These are phyloP conservation scores for Heliconius cydno DNA, from an alignment of 2,888 invertebrate genomes.

Conservation along the genomic window DNA sequence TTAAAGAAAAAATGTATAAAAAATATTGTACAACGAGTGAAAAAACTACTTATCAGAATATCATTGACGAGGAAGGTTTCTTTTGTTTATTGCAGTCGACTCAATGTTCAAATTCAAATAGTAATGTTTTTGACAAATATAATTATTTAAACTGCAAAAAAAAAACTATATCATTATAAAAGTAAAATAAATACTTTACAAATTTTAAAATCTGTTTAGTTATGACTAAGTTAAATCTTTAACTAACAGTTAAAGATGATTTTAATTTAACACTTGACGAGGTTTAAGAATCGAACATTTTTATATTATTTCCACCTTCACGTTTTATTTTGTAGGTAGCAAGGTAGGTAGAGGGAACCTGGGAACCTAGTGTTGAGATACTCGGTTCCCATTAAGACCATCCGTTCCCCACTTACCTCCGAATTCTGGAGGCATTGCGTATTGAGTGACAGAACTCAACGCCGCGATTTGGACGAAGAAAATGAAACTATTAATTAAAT, in stretches of 20 bases:
- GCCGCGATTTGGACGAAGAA: not conserved
- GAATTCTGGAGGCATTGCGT: too few relatives aligned
- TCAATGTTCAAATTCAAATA: not conserved
- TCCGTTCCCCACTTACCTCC: too few relatives aligned
- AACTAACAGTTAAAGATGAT: not conserved
- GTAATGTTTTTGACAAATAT: not conserved
- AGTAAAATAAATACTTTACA: not conserved
- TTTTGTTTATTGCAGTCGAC: not conserved
- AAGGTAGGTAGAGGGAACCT: too few relatives aligned
- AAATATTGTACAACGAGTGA: not conserved
- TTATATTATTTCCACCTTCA: too few relatives aligned
- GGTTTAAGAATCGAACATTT: too few relatives aligned
- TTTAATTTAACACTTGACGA: not conserved
- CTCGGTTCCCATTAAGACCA: too few relatives aligned
- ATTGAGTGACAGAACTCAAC: too few relatives aligned
- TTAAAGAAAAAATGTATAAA: not conserved
- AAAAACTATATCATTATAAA: not conserved
- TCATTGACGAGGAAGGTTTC: slow-evolving; percentile 8
- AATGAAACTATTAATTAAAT: not conserved
- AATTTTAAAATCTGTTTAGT: not conserved
- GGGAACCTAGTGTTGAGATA: too few relatives aligned
- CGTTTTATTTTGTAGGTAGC: too few relatives aligned
- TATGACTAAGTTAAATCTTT: too few relatives aligned
- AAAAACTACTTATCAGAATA: not conserved
- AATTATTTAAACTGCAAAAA: not conserved